These are phyloP conservation scores for Sycon ciliatum DNA, from an alignment of 37 sponge, comb jelly and placozoan species.

Conservation along the genomic window DNA sequence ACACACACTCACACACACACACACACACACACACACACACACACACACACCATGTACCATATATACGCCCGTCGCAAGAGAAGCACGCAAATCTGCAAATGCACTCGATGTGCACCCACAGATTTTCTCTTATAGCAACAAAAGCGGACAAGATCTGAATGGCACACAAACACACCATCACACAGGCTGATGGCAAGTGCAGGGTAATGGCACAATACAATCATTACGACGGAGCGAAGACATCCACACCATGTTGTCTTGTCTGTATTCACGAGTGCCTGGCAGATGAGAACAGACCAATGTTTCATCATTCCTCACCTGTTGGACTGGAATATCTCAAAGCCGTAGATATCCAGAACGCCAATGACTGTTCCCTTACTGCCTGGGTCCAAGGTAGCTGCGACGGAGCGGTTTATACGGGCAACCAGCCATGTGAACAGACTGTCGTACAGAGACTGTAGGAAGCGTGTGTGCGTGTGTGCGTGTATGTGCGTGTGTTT, in stretches of 20 bases:
- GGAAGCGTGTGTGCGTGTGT: background rate
- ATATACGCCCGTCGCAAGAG: too few species aligned
- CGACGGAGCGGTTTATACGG: slow-evolving; percentile 36
- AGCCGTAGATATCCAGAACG: slow-evolving; percentile 64
- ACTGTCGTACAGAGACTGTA: slow-evolving; percentile 49
- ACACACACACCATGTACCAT: too few species aligned
- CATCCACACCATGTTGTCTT: too few species aligned
- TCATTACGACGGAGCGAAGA: too few species aligned
- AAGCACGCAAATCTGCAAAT: too few species aligned
- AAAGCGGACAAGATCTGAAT: too few species aligned
- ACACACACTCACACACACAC: slow-evolving; percentile 5
- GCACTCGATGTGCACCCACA: too few species aligned
- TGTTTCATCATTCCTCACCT: slow-evolving; percentile 10
- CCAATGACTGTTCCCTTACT: slow-evolving; percentile 34
- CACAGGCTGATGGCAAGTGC: too few species aligned
- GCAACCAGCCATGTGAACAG: slow-evolving; percentile 48
- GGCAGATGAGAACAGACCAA: too few species aligned
- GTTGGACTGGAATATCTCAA: slow-evolving; percentile 62
- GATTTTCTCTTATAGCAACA: too few species aligned
- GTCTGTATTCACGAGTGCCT: too few species aligned
- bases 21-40: slow-evolving; percentile 10
- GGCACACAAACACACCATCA: slow-evolving; percentile 1
- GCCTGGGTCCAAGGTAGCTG: slow-evolving; percentile 12
- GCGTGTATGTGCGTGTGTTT: background rate
- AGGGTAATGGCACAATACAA: too few species aligned